Conservation (phyloP, 1,140 invertebrate species). For the Lepidurus arcticus region DNA sequence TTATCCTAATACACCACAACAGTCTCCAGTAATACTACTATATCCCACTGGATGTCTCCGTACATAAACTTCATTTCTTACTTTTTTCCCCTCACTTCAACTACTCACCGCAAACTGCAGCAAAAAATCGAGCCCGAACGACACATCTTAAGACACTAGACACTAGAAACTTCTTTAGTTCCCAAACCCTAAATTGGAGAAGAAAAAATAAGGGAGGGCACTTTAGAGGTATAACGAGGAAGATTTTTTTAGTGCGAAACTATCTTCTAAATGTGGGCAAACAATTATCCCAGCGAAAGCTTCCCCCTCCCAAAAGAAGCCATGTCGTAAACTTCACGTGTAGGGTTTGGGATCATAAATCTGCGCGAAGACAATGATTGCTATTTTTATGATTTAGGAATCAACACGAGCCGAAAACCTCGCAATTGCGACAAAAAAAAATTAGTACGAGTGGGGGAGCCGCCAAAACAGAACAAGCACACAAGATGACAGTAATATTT, state of each 20-base stretch:
- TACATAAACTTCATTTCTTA: background rate
- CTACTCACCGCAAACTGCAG: too few species aligned
- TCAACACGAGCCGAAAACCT: background rate
- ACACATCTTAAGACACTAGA: too few species aligned
- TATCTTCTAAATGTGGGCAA: too few species aligned
- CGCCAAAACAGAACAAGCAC: background rate
- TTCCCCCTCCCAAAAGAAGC: too few species aligned
- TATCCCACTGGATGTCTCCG: background rate
- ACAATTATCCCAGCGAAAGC: too few species aligned
- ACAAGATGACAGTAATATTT: background rate
- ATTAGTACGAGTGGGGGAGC: background rate
- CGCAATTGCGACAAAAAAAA: background rate
- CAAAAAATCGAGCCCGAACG: too few species aligned
- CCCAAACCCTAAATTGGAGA: too few species aligned
- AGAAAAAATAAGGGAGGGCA: too few species aligned
- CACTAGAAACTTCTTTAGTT: too few species aligned
- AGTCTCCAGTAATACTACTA: background rate
- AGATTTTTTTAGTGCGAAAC: too few species aligned
- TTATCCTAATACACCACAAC: conserved; percentile 10
- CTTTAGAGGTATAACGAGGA: too few species aligned
- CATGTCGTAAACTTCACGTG: too few species aligned
- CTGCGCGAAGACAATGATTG: conserved; percentile 15
- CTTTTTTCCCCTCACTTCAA: background rate
- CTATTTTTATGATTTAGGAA: background rate
- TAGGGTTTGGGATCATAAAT: background rate